Evolutionary conservation across 1,140 invertebrate genomes (phyloP).

Genomic region (Amphibalanus amphitrite): DNA sequence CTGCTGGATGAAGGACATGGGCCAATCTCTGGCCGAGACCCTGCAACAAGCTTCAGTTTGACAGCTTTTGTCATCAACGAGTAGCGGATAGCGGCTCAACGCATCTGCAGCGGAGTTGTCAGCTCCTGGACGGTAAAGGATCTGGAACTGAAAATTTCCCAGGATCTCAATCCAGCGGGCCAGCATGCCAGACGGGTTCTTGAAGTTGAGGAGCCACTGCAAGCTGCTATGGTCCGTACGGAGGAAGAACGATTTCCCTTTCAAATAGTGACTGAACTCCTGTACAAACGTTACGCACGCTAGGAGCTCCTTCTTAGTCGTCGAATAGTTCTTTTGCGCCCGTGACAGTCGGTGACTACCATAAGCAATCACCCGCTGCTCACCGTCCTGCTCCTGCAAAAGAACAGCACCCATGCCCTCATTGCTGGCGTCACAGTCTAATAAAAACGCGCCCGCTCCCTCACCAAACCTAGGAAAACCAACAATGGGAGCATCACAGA

Average conservation of each 20-base stretch:
- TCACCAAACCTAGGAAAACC: background rate
- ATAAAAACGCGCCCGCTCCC: background rate
- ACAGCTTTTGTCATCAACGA: background rate
- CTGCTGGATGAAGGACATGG: background rate
- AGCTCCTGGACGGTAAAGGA: background rate
- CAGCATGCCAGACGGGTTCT: background rate
- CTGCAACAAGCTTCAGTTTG: background rate
- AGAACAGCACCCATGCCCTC: background rate
- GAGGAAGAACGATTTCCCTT: background rate
- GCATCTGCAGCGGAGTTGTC: background rate
- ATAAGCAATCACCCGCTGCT: background rate
- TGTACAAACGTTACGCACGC: background rate
- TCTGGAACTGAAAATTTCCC: background rate
- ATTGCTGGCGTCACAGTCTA: background rate
- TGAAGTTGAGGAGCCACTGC: background rate
- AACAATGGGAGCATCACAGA: too few relatives aligned
- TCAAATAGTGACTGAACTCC: background rate
- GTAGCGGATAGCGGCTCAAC: background rate
- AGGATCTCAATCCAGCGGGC: background rate
- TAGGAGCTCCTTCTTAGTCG: background rate
- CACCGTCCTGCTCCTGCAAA: background rate
- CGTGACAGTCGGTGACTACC: background rate
- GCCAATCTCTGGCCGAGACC: background rate
- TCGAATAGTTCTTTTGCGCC: background rate
- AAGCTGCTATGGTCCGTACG: background rate